Conservation (phyloP, 2,113 vertebrate species). For the Gasterosteus aculeatus region DNA sequence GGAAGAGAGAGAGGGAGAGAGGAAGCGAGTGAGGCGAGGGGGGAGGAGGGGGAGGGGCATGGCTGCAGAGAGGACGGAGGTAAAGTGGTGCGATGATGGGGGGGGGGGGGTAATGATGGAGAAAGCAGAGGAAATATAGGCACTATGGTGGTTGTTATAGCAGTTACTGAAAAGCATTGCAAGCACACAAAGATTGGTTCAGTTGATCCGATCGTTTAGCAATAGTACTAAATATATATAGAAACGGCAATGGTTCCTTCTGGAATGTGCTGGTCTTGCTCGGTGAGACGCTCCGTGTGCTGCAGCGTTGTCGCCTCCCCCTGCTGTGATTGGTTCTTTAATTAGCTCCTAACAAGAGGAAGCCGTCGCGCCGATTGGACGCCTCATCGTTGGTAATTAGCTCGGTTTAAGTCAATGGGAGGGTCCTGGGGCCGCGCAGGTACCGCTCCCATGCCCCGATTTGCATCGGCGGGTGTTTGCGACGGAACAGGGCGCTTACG, state of each 20-base stretch:
- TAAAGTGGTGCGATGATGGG: slow-evolving; percentile 43
- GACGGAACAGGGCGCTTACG: not conserved
- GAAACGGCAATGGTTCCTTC: not conserved
- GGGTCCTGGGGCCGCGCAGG: slow-evolving; percentile 74
- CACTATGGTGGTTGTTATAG: not conserved
- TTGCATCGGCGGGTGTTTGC: slow-evolving; percentile 9
- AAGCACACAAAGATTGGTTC: not conserved
- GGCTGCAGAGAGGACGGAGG: slow-evolving; percentile 32
- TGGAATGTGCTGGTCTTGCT: not conserved
- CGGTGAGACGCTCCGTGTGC: slow-evolving; percentile 39
- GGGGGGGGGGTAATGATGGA: slow-evolving; percentile 46
- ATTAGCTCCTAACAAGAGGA: slow-evolving; percentile 84
- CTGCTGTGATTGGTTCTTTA: slow-evolving; percentile 81
- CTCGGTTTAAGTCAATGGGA: slow-evolving; percentile 83
- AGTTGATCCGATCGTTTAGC: no score
- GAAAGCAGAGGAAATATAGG: slow-evolving; percentile 6
- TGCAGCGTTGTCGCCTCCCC: slow-evolving; percentile 59
- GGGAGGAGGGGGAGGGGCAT: slow-evolving; percentile 12
- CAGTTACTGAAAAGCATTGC: not conserved
- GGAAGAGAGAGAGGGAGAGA: slow-evolving; percentile 48
- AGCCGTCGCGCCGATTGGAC: slow-evolving; percentile 81
- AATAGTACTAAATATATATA: not conserved
- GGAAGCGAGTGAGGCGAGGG: slow-evolving; percentile 12
- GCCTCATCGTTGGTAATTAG: slow-evolving; percentile 83
- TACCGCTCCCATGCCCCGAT: slow-evolving; percentile 47